Conservation (phyloP, 2,888 invertebrate genomes). For the Euzetes globulus region DNA sequence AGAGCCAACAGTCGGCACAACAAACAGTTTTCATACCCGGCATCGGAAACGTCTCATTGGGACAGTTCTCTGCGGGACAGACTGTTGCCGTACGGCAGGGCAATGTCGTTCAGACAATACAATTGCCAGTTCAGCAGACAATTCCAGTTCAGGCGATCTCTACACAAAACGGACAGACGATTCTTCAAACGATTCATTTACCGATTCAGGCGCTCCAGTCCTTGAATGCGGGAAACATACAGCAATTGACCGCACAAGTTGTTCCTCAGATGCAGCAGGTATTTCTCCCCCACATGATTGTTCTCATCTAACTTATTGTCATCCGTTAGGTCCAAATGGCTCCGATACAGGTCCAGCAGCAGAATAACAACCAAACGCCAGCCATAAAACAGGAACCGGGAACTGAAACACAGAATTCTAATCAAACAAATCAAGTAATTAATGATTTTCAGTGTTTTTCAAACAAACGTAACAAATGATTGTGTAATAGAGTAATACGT, state of each 20-base stretch:
- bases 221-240: conserved; percentile 54
- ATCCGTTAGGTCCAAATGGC: conserved; percentile 65
- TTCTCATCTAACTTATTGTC: neutral
- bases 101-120: conserved; percentile 42
- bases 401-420: conserved; percentile 21
- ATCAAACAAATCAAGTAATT: conserved; percentile 33
- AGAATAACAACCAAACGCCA: conserved; percentile 31
- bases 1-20: conserved; percentile 46
- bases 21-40: conserved; percentile 47
- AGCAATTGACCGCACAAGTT: conserved; percentile 42
- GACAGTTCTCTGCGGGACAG: conserved; percentile 52
- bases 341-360: conserved; percentile 41
- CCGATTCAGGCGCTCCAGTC: conserved; percentile 67
- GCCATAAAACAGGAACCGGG: conserved; percentile 37
- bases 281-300: neutral
- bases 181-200: conserved; percentile 89
- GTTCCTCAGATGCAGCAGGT: conserved; percentile 41
- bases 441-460: neutral
- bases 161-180: conserved; percentile 78
- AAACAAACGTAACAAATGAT: neutral
- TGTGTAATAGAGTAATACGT: neutral
- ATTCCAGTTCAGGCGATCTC: conserved; percentile 66
- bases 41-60: conserved; percentile 46
- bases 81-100: conserved; percentile 61
- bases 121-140: conserved; percentile 50